A percentile compares a stretch with the other conserved stretches of the same genome.
Evolutionary conservation across 2,113 vertebrate species (phyloP).

Genomic region (Calidris pugnax): DNA sequence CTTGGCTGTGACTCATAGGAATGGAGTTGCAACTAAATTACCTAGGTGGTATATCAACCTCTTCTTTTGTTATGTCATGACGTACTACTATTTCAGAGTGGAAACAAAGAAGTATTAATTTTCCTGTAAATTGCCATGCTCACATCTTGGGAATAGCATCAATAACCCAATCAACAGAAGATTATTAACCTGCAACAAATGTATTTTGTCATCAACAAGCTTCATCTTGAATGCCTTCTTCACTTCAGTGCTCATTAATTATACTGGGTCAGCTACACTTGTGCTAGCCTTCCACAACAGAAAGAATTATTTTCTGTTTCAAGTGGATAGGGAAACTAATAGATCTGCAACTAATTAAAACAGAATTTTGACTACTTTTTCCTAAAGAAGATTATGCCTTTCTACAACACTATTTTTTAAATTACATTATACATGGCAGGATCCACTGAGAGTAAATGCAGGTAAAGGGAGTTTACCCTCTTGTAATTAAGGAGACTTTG

Average conservation of each 20-base stretch:
- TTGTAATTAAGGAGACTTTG: background rate
- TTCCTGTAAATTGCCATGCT: background rate
- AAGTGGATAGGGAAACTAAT: background rate
- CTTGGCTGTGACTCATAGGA: conserved; percentile 50
- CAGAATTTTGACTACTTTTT: background rate
- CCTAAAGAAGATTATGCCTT: background rate
- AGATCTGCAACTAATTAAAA: conserved; percentile 40
- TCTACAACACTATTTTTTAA: background rate
- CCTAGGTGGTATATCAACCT: background rate
- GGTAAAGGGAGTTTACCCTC: background rate
- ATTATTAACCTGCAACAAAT: conserved; percentile 19
- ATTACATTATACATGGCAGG: background rate
- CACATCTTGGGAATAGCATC: background rate
- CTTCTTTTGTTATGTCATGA: conserved; percentile 14
- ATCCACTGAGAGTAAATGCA: background rate
- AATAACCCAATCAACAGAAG: background rate
- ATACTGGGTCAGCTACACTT: conserved; percentile 27
- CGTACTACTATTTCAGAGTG: background rate
- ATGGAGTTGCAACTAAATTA: conserved; percentile 53
- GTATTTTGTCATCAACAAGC: background rate
- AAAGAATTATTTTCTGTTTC: background rate
- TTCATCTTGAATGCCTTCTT: background rate
- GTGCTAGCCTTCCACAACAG: background rate
- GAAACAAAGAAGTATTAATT: conserved; percentile 38
- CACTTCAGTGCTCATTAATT: conserved; percentile 48